Percentiles rank a stretch among this genome's conserved stretches.
Conservation (phyloP, 2,888 invertebrate species). For the Coenonympha glycerion region DNA sequence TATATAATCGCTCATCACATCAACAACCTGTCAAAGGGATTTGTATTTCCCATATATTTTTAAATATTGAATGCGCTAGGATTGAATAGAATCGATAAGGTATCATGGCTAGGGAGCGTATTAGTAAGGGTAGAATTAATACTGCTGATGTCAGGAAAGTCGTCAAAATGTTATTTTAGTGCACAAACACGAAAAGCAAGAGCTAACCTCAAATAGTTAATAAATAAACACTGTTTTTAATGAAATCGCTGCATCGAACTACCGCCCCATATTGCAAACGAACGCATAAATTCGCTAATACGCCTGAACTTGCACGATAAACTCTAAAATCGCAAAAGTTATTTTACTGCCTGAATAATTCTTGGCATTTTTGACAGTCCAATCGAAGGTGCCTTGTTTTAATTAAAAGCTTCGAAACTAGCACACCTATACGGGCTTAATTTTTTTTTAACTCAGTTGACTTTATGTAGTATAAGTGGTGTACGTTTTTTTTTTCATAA, state of each 20-base stretch:
- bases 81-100: too few relatives aligned
- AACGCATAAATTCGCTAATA: conserved; percentile 71
- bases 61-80: too few relatives aligned
- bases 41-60: too few relatives aligned
- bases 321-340: conserved; percentile 72
- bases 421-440: conserved; percentile 29
- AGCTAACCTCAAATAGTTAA: conserved; percentile 53
- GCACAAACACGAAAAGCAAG: neutral
- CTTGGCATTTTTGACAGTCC: conserved; percentile 76
- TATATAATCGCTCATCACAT: too few relatives aligned
- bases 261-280: conserved; percentile 55
- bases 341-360: conserved; percentile 72
- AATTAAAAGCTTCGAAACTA: conserved; percentile 65
- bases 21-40: too few relatives aligned
- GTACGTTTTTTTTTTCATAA: too few relatives aligned
- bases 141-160: neutral
- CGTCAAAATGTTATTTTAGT: neutral
- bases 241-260: conserved; percentile 56
- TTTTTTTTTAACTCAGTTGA: neutral
- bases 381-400: conserved; percentile 71
- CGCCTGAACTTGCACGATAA: conserved; percentile 72
- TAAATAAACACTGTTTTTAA: conserved; percentile 72
- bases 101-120: too few relatives aligned
- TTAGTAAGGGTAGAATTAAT: neutral
- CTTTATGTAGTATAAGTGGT: neutral